A percentile compares a stretch with the other conserved stretches of the same genome.
phyloP scores from a whole-genome alignment of 2,888 invertebrate species.

The Hydriomena furcata region DNA sequence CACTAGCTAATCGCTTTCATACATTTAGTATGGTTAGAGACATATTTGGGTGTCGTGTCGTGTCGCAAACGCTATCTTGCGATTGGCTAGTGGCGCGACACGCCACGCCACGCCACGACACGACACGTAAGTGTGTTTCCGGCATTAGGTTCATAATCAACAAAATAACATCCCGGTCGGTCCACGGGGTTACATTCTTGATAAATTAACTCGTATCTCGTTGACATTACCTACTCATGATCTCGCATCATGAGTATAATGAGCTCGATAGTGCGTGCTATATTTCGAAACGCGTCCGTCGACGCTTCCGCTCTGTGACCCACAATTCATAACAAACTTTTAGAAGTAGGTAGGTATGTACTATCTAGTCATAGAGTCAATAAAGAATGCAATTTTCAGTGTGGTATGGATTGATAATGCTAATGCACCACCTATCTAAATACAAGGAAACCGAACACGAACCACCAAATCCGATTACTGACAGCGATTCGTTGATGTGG shows the following conservation, averaged over 20 bases:
- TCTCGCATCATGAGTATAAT: constrained; percentile 59
- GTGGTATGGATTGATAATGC: not conserved
- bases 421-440: too few species aligned
- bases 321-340: constrained; percentile 58
- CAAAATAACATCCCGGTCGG: constrained; percentile 10
- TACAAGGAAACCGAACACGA: too few species aligned
- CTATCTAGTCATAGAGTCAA: constrained; percentile 16
- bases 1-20: too few species aligned
- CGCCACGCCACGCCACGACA: too few species aligned
- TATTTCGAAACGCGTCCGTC: constrained; percentile 75
- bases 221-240: constrained; percentile 56
- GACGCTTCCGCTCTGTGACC: constrained; percentile 70
- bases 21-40: too few species aligned
- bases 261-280: constrained; percentile 72
- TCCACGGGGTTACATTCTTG: constrained; percentile 40
- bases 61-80: too few species aligned
- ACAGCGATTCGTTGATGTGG: too few species aligned
- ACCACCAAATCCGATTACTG: too few species aligned
- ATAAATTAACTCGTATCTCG: constrained; percentile 47
- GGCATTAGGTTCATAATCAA: constrained; percentile 10
- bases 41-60: too few species aligned
- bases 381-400: not conserved
- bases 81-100: too few species aligned
- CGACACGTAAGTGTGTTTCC: too few species aligned
- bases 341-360: constrained; percentile 35